phyloP scores from a whole-genome alignment of 2,113 vertebrate genomes.

The Istiophorus platypterus region DNA sequence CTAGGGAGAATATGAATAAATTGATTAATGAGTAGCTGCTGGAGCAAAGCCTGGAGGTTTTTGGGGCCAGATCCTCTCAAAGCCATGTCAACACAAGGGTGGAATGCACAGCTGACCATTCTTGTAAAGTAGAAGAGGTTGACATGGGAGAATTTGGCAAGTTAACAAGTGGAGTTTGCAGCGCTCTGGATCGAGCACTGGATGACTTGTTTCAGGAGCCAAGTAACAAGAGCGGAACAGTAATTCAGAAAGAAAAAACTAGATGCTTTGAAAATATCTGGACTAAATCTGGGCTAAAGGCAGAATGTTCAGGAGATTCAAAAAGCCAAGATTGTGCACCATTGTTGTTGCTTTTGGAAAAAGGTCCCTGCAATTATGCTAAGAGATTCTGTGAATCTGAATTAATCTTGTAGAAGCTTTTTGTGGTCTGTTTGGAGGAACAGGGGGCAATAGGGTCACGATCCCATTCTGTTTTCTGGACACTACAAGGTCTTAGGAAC shows the following conservation, averaged over 20 bases:
- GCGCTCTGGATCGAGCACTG: too few relatives aligned
- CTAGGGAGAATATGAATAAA: conserved; percentile 9
- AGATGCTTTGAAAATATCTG: neutral
- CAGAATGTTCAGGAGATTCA: neutral
- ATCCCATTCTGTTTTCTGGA: too few relatives aligned
- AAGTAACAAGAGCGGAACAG: neutral
- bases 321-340: conserved; percentile 19
- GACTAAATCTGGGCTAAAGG: too few relatives aligned
- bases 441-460: neutral
- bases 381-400: conserved; percentile 6
- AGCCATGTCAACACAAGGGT: neutral
- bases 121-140: too few relatives aligned
- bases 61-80: neutral
- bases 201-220: too few relatives aligned
- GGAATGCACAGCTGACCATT: too few relatives aligned
- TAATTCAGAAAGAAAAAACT: conserved; percentile 3
- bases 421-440: neutral
- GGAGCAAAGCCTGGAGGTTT: conserved; percentile 10
- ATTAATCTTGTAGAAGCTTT: too few relatives aligned
- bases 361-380: neutral
- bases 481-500: neutral
- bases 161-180: neutral
- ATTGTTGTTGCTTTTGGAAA: neutral
- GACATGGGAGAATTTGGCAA: neutral
- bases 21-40: neutral